phyloP scores from a whole-genome alignment of 2,797 vertebrate genomes.

The Pipistrellus pipistrellus region DNA sequence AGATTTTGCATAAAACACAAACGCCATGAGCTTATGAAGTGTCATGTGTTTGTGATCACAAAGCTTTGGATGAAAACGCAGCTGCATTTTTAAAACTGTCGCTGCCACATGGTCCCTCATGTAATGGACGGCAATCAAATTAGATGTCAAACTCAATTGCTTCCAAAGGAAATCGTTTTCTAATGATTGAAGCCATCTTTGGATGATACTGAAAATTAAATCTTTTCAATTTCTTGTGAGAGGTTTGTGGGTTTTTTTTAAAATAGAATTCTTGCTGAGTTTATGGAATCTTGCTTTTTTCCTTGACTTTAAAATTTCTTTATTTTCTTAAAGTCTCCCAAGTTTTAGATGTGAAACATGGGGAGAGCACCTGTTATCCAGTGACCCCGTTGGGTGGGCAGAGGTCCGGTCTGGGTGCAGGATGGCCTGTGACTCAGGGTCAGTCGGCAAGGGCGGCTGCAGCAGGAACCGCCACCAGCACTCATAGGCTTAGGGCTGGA shows the following conservation, averaged over 20 bases:
- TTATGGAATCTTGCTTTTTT: slow-evolving; percentile 55
- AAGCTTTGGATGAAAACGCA: slow-evolving; percentile 52
- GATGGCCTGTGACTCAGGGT: no score
- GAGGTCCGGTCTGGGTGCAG: no score
- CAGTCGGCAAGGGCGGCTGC: no score
- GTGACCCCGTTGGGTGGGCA: not conserved
- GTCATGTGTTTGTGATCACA: not conserved
- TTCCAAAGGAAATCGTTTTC: slow-evolving; percentile 77
- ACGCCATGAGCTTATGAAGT: not conserved
- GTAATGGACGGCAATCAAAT: slow-evolving; percentile 65
- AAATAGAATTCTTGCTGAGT: slow-evolving; percentile 79
- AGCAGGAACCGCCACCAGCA: no score
- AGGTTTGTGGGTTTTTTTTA: not conserved
- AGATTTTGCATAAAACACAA: slow-evolving; percentile 40
- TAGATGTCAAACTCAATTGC: slow-evolving; percentile 11
- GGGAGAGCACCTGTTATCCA: fast-evolving
- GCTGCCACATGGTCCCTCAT: not conserved
- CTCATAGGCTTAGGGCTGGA: no score
- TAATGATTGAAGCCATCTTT: slow-evolving; percentile 79
- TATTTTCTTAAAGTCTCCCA: slow-evolving; percentile 9
- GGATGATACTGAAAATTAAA: slow-evolving; percentile 77
- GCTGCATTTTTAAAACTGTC: slow-evolving; percentile 40
- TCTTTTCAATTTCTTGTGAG: slow-evolving; percentile 79
- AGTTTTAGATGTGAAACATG: not conserved
- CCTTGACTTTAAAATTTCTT: not conserved